A percentile compares a stretch with the other conserved stretches of the same genome.
These are phyloP conservation scores for Garra rufa DNA, from an alignment of 2,113 vertebrate genomes.

Conservation along the genomic window DNA sequence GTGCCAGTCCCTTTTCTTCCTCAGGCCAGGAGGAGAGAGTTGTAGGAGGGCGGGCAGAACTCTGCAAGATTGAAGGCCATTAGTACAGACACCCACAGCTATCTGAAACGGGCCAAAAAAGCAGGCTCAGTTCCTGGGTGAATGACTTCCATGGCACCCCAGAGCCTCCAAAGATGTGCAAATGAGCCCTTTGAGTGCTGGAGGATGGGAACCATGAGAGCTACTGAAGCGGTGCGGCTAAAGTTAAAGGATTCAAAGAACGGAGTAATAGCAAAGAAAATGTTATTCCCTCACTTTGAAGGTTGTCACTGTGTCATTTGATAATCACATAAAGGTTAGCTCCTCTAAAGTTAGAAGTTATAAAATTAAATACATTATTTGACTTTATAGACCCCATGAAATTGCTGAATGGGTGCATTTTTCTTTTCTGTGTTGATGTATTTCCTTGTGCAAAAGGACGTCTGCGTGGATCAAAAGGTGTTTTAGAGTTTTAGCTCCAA, in stretches of 20 bases:
- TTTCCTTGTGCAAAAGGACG: neutral
- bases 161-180: conserved; percentile 27
- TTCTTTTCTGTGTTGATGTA: neutral
- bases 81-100: conserved; percentile 21
- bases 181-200: conserved; percentile 25
- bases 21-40: neutral
- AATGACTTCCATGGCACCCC: neutral
- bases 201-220: neutral
- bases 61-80: conserved; percentile 15
- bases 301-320: neutral
- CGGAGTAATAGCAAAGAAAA: neutral
- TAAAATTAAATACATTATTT: neutral
- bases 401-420: neutral
- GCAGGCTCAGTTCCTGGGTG: neutral
- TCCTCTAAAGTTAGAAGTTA: neutral
- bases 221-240: neutral
- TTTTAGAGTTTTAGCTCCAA: neutral
- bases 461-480: neutral
- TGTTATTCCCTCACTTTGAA: neutral
- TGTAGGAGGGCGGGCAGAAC: neutral
- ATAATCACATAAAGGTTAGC: neutral
- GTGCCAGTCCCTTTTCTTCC: conserved; percentile 11
- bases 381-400: neutral
- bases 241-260: neutral
- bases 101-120: conserved; percentile 25